Conservation (phyloP, 2,888 invertebrate genomes). For the Oscheius sp. region DNA sequence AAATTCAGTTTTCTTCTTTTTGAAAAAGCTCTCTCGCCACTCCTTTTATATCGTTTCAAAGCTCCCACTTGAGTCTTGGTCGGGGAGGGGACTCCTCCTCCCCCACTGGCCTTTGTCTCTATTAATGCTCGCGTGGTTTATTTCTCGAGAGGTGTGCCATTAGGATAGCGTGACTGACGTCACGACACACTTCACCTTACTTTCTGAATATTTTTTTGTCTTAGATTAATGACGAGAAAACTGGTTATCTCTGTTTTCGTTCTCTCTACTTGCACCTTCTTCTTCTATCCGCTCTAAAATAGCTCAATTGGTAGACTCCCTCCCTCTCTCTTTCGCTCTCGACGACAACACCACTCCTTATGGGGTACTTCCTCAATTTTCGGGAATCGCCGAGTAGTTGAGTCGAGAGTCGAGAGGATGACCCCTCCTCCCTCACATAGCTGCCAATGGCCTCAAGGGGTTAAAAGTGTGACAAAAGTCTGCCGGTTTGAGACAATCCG, state of each 20-base stretch:
- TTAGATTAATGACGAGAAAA: too few relatives aligned
- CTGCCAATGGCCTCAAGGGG: not conserved
- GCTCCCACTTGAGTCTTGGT: too few relatives aligned
- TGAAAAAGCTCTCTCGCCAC: not conserved
- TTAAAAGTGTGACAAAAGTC: constrained; percentile 3
- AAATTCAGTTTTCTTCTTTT: constrained; percentile 2
- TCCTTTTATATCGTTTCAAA: too few relatives aligned
- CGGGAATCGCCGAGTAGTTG: constrained; percentile 12
- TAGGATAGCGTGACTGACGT: constrained; percentile 26
- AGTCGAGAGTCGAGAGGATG: not conserved
- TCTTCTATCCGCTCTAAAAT: not conserved
- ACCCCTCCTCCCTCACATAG: not conserved
- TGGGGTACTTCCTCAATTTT: constrained; percentile 19
- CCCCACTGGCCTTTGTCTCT: constrained; percentile 15
- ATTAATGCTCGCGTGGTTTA: constrained; percentile 25
- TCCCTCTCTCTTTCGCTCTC: not conserved
- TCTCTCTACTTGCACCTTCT: too few relatives aligned
- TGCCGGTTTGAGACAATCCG: constrained; percentile 13
- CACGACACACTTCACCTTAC: not conserved
- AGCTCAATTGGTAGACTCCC: too few relatives aligned
- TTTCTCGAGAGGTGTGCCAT: constrained; percentile 26
- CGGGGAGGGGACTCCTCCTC: not conserved
- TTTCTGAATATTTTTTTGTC: too few relatives aligned
- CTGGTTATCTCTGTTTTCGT: too few relatives aligned
- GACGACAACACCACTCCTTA: constrained; percentile 2